Conservation (phyloP, 2,113 vertebrate species). For the Monopterus albus region DNA sequence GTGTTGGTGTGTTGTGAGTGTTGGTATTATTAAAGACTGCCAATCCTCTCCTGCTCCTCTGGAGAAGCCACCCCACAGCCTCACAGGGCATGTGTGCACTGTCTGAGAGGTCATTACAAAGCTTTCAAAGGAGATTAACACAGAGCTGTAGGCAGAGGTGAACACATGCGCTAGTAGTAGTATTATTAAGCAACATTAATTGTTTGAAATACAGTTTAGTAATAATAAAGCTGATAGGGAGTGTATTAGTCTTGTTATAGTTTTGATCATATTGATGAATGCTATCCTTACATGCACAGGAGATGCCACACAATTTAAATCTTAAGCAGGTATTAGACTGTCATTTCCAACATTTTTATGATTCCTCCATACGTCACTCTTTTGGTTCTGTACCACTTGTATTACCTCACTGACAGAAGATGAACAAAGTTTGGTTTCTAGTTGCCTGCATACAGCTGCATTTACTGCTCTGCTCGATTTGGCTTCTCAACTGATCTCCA, state of each 20-base stretch:
- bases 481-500: neutral
- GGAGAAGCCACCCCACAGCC: slow-evolving; percentile 23
- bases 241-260: neutral
- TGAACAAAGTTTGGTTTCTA: too few relatives aligned
- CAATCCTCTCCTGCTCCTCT: slow-evolving; percentile 26
- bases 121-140: slow-evolving; percentile 20
- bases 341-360: too few relatives aligned
- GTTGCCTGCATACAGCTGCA: too few relatives aligned
- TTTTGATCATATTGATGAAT: neutral
- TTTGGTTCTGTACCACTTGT: too few relatives aligned
- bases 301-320: too few relatives aligned
- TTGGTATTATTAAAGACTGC: slow-evolving; percentile 25
- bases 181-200: neutral
- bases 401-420: too few relatives aligned
- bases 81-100: slow-evolving; percentile 24
- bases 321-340: too few relatives aligned
- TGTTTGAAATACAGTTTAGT: neutral
- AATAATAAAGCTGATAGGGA: neutral
- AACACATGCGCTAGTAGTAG: too few relatives aligned
- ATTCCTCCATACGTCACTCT: too few relatives aligned
- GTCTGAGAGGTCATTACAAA: slow-evolving; percentile 35
- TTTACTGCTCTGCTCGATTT: neutral
- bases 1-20: slow-evolving; percentile 3
- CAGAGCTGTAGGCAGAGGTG: neutral
- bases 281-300: too few relatives aligned